Evolutionary conservation across 2,888 invertebrate genomes (phyloP), one percentile per base, ranked within the genome.

Genomic region (Torymus tubicola): DNA sequence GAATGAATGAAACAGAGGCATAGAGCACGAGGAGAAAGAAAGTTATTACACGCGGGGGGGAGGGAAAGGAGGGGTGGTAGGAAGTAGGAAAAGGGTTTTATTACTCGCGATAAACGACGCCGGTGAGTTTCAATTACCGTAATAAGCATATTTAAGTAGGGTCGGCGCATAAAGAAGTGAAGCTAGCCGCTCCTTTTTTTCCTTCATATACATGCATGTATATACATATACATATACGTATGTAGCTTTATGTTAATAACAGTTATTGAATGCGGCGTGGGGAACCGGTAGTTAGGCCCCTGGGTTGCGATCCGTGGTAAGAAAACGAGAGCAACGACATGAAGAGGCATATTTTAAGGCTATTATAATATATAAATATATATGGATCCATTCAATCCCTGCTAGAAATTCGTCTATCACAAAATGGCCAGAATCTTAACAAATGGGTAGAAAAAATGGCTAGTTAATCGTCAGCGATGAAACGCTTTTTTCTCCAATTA

Each of bases 61-160:
- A 76, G 69, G 18, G 58, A 4, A 13, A 50, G 11, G 24, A 5
- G 21, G 69, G 63, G 69, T 63, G 18, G 58, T 2, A 12, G 50
- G 11, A 16, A 24, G 50, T 24, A 21, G 21, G 24, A 61, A 60
- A 70, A 64, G 64, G 63, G 63, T 55, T 57, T n/a, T 57, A 11
- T 64, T 77, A 70, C 18, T 21, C n/a, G 18, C 71, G 11, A 77
- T 71, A 57, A 31, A 52, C 65, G 21, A 50, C 53, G 11, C 58
- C 57, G 16, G 58, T 13, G 52, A 50, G 64, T 58, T 71, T 71
- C 31, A 60, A 78, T 78, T 71, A 16, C 64, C 31, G 57, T 78
- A 78, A 65, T 71, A 78, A 24, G 58, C 71, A 18, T 65, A 50
- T 50, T 24, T 52, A 78, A 55, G n/a, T 63, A 50, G 18, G 24